These are phyloP conservation scores for Theretra japonica DNA, from an alignment of 2,888 invertebrate species.

Conservation along the genomic window DNA sequence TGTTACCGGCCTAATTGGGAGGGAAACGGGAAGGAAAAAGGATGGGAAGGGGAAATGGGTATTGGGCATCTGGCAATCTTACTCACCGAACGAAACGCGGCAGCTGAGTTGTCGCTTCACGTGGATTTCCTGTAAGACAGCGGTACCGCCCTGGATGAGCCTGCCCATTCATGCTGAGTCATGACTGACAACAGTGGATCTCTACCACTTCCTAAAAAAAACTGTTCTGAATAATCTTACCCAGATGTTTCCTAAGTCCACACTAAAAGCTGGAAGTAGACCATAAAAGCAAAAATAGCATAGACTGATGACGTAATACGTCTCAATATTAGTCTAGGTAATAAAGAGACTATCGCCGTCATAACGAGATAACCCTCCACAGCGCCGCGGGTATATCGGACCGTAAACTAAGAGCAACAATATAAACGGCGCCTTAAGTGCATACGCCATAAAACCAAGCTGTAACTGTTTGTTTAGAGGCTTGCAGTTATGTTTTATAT, in stretches of 20 bases:
- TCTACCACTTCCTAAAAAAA: too few species aligned
- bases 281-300: background rate
- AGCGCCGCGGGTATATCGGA: conserved; percentile 26
- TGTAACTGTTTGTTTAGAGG: conserved; percentile 50
- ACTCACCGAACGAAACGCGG: too few species aligned
- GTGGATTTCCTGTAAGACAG: too few species aligned
- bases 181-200: too few species aligned
- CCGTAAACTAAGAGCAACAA: conserved; percentile 51
- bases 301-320: conserved; percentile 3
- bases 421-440: conserved; percentile 50
- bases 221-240: background rate
- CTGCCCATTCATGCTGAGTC: too few species aligned
- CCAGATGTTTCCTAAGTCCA: background rate
- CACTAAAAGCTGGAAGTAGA: background rate
- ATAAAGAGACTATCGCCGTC: conserved; percentile 15
- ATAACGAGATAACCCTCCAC: conserved; percentile 34
- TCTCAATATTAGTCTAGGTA: conserved; percentile 10
- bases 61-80: too few species aligned
- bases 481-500: conserved; percentile 33
- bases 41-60: too few species aligned
- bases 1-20: too few species aligned
- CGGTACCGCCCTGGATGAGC: too few species aligned
- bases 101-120: too few species aligned
- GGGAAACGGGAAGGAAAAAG: too few species aligned
- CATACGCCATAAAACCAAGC: conserved; percentile 47